Evolutionary conservation across 2,113 vertebrate genomes (phyloP).

Genomic region (Cyanoliseus patagonus): DNA sequence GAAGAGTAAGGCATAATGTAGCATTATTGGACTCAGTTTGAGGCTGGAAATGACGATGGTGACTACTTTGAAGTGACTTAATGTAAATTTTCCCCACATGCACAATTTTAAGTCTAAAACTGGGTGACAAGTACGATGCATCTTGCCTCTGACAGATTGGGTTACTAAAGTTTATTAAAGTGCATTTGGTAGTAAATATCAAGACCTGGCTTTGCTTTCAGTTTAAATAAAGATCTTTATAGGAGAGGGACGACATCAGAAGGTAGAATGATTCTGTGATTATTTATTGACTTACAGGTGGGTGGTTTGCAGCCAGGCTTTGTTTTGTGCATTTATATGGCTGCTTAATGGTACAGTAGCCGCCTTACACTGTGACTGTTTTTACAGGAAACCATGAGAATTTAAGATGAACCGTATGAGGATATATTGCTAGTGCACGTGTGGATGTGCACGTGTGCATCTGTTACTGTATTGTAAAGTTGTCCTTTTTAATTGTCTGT

Average conservation of each 20-base stretch:
- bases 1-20: not conserved
- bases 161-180: not conserved
- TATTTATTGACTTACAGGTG: not conserved
- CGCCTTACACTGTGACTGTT: not conserved
- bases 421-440: rapidly evolving
- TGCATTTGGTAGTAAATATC: not conserved
- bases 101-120: not conserved
- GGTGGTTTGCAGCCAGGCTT: not conserved
- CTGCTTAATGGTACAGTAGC: not conserved
- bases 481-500: not conserved
- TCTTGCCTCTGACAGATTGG: not conserved
- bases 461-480: not conserved
- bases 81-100: not conserved
- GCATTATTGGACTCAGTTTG: not conserved
- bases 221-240: not conserved
- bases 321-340: not conserved
- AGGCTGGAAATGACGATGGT: not conserved
- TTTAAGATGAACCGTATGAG: not conserved
- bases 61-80: not conserved
- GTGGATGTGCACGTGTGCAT: rapidly evolving
- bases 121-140: not conserved
- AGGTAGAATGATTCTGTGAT: not conserved
- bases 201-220: not conserved
- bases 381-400: not conserved
- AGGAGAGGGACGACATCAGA: not conserved